Conservation (phyloP, 2,113 vertebrate genomes). For the Saccopteryx bilineata region DNA sequence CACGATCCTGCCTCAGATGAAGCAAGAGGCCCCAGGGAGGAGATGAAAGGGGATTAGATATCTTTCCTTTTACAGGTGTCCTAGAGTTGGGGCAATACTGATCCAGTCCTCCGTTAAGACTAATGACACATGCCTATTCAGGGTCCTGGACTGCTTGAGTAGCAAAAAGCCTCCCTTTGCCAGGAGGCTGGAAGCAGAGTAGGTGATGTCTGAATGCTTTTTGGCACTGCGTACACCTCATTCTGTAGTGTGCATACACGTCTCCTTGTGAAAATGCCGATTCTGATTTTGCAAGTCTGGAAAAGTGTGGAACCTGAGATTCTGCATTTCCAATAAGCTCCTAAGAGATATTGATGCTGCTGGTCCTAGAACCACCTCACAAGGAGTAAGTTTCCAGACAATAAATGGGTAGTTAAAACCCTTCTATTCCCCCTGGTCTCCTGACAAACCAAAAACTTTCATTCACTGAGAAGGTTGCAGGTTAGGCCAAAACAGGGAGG, state of each 20-base stretch:
- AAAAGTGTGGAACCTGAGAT: background rate
- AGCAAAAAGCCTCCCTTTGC: background rate
- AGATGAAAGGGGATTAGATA: background rate
- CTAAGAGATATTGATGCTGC: background rate
- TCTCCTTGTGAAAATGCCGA: background rate
- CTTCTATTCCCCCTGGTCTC: background rate
- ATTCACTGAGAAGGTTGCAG: background rate
- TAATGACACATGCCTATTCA: background rate
- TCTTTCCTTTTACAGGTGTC: background rate
- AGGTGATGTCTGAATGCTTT: background rate
- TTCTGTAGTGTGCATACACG: accelerated
- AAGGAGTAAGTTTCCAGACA: background rate
- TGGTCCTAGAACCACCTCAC: background rate
- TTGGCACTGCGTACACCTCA: too few relatives aligned
- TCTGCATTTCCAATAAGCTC: background rate
- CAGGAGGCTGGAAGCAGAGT: background rate
- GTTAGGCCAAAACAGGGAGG: background rate
- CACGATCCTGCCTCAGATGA: background rate
- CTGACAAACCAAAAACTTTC: background rate
- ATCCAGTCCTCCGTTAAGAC: background rate
- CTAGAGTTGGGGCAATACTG: too few relatives aligned
- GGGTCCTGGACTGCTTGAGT: background rate
- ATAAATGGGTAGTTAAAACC: background rate
- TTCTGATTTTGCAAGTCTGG: background rate
- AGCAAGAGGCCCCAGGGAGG: background rate